Evolutionary conservation across 2,888 invertebrate species (phyloP).

Genomic region (Andrena bucephala): DNA sequence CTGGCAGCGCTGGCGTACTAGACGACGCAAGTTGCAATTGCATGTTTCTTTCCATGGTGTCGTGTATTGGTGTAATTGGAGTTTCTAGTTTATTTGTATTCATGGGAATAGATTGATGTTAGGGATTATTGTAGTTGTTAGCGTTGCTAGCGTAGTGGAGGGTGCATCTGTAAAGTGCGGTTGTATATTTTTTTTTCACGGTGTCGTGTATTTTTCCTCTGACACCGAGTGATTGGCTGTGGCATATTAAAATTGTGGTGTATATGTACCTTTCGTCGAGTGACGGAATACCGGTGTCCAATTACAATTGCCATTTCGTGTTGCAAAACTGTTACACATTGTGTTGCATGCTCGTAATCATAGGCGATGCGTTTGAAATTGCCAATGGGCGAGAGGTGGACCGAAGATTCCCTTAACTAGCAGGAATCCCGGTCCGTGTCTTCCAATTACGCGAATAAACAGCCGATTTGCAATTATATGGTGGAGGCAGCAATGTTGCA

Average conservation of each 20-base stretch:
- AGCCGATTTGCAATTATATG: conserved; percentile 42
- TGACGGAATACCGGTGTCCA: conserved; percentile 3
- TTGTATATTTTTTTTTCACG: neutral
- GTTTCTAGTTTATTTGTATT: conserved; percentile 6
- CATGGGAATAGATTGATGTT: neutral
- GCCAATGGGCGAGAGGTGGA: neutral
- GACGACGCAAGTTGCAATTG: too few relatives aligned
- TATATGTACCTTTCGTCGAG: neutral
- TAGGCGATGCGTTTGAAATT: conserved; percentile 43
- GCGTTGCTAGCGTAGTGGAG: neutral
- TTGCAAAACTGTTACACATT: conserved; percentile 23
- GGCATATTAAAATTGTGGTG: neutral
- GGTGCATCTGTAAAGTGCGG: neutral
- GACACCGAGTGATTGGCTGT: neutral
- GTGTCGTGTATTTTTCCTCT: neutral
- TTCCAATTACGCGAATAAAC: conserved; percentile 45
- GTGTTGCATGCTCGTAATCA: conserved; percentile 47
- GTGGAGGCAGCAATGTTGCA: conserved; percentile 30
- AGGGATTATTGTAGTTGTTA: neutral
- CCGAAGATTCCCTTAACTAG: conserved; percentile 24
- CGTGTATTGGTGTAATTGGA: neutral
- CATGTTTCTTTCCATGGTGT: too few relatives aligned
- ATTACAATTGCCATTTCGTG: conserved; percentile 40
- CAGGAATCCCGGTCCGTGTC: conserved; percentile 17
- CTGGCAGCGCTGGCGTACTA: too few relatives aligned